Evolutionary conservation across 2,113 vertebrate genomes (phyloP), one percentile per base, ranked within the genome.

Genomic region (Nesogale talazaci): DNA sequence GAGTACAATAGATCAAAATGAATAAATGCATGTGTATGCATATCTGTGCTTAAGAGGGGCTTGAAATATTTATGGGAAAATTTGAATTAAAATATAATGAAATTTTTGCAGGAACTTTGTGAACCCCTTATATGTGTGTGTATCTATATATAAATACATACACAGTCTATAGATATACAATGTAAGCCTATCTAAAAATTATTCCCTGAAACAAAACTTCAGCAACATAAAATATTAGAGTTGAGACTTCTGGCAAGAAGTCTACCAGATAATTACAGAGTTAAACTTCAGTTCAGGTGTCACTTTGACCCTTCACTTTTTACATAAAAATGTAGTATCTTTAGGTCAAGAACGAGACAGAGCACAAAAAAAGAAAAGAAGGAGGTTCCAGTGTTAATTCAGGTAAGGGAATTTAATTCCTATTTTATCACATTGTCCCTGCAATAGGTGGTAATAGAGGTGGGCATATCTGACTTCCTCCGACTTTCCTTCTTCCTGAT

Each of bases 121-220:
- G 23, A 63, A 25, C 61, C 61, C 8, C 23, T 23, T 23, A 63
- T 63, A 9, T 83, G 46, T 52, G 10, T 46, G 42, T 46, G 42
- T 46, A 10, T 46, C 5, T 46, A 46, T 46, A 5, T 52, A 52
- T 52, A 6, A 12, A 52, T 52, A 52, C 10, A 52, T 52, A 11
- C 46, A 52, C 46, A 52, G 14, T 52, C 10, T 52, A 52, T 52
- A 52, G 46, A 52, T 52, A 74, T 67, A 34, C 3, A 75, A 19
- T 70, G 80, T 69, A 80, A 40, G 76, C 29, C 75, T 88, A 57
- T 25, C 38, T 88, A 34, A 86, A 92, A 78, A 69, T 78, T 25
- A 65, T 3, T 52, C 17, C 31, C 38, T 10, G 83, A 89, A 74
- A 84, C 38, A 90, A 88, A 85, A 3, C 40, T 69, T 93, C 36